phyloP scores from a whole-genome alignment of 1,140 invertebrate species.

The Drosophila bocki region DNA sequence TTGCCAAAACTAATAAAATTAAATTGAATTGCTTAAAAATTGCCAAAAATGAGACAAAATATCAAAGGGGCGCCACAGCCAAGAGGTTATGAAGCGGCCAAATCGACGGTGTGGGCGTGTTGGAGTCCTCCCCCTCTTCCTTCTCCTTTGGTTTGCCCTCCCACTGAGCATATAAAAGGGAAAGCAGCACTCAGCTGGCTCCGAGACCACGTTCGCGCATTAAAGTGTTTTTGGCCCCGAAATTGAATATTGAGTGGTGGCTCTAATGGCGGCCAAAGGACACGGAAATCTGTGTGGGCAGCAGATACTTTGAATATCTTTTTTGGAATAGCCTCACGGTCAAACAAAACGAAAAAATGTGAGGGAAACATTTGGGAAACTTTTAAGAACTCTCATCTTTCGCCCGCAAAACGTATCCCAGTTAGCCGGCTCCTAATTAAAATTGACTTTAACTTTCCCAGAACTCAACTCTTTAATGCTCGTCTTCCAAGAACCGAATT shows the following conservation, averaged over 20 bases:
- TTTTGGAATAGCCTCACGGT: slow-evolving; percentile 1
- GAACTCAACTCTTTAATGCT: slow-evolving; percentile 23
- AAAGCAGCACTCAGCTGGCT: slow-evolving; percentile 18
- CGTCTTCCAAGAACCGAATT: slow-evolving; percentile 19
- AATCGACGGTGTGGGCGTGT: slow-evolving; percentile 43
- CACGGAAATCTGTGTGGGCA: slow-evolving; percentile 26
- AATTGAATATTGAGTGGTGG: slow-evolving; percentile 79
- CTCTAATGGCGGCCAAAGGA: slow-evolving; percentile 58
- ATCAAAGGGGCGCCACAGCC: slow-evolving; percentile 63
- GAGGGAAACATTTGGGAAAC: slow-evolving; percentile 3
- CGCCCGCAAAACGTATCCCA: not conserved
- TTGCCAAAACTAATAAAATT: slow-evolving; percentile 83
- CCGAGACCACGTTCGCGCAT: slow-evolving; percentile 70
- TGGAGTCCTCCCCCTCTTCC: not conserved
- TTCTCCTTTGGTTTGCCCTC: not conserved
- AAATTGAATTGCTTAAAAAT: slow-evolving; percentile 84
- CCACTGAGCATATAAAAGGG: slow-evolving; percentile 14
- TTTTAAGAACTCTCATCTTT: slow-evolving; percentile 28
- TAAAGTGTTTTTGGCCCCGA: slow-evolving; percentile 67
- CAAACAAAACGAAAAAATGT: not conserved
- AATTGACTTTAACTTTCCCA: slow-evolving; percentile 31
- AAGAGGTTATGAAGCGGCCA: slow-evolving; percentile 68
- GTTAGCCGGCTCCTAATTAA: slow-evolving; percentile 20
- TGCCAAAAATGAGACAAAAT: slow-evolving; percentile 81
- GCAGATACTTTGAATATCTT: slow-evolving; percentile 16